Evolutionary conservation across 2,797 vertebrate species (phyloP).

Genomic region (Enteromius treurensis): DNA sequence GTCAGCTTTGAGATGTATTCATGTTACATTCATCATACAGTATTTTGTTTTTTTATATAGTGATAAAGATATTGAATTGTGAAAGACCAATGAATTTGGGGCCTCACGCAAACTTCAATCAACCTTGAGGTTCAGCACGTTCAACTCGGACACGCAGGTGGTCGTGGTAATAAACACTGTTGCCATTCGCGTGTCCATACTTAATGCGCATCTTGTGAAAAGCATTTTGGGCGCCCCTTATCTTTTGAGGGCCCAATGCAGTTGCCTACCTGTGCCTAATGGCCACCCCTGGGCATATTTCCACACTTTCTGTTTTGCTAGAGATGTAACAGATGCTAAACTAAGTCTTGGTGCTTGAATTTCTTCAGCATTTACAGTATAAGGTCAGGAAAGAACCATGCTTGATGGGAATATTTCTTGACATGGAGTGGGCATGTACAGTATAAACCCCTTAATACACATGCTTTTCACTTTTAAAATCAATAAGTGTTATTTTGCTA

Average conservation of each 20-base stretch:
- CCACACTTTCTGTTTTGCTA: slow-evolving; percentile 12
- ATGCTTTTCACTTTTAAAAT: slow-evolving; percentile 36
- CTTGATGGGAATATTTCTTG: slow-evolving; percentile 15
- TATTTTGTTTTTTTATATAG: background rate
- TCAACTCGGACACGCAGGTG: no score
- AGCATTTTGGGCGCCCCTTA: no score
- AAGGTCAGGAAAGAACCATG: slow-evolving; percentile 17
- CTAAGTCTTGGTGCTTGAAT: slow-evolving; percentile 6
- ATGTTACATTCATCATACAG: background rate
- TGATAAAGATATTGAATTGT: background rate
- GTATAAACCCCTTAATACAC: slow-evolving; percentile 2
- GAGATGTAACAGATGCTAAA: background rate
- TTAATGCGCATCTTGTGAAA: no score
- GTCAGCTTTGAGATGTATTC: background rate
- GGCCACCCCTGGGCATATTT: no score
- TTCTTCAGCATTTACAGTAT: slow-evolving; percentile 29
- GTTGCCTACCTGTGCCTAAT: no score
- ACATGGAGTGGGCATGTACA: background rate
- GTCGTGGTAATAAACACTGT: no score
- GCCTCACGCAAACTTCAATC: no score
- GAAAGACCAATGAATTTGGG: no score
- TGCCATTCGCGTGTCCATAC: no score
- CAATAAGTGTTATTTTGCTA: slow-evolving; percentile 31
- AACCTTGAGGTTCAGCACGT: no score
- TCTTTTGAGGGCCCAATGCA: no score